These are phyloP conservation scores for Trachythela sp. DNA, from an alignment of 64 coral and sea anemone species.

Conservation along the genomic window DNA sequence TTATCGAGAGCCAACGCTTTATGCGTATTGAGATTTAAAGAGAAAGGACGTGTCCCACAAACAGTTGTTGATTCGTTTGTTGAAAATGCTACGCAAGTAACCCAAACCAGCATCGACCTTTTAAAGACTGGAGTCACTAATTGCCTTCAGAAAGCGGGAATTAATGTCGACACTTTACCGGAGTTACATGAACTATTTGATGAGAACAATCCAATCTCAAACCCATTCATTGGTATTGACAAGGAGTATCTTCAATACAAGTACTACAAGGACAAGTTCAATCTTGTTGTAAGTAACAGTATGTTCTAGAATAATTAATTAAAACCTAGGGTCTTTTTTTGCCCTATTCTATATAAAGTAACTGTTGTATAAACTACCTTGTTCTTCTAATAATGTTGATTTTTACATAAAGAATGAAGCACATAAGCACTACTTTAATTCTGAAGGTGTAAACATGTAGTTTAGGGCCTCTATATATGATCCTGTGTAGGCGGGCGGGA, in stretches of 20 bases:
- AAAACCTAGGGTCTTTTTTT: too few species aligned
- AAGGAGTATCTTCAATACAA: conserved; percentile 29
- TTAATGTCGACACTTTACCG: background rate
- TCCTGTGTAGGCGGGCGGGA: too few species aligned
- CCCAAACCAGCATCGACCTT: conserved; percentile 13
- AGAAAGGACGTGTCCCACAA: conserved; percentile 42
- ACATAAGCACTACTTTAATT: too few species aligned
- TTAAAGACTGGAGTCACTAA: conserved; percentile 22
- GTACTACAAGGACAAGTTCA: conserved; percentile 39
- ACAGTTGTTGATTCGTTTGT: conserved; percentile 39
- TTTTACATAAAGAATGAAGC: too few species aligned
- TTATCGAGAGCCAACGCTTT: conserved; percentile 33
- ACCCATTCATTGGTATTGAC: conserved; percentile 16
- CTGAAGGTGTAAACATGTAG: too few species aligned
- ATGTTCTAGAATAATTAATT: too few species aligned
- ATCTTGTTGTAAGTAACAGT: conserved; percentile 53
- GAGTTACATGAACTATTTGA: conserved; percentile 11
- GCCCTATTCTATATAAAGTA: too few species aligned
- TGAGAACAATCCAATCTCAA: conserved; percentile 18
- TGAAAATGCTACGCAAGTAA: conserved; percentile 38
- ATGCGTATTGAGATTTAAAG: conserved; percentile 34
- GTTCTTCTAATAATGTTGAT: too few species aligned
- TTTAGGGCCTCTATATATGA: too few species aligned
- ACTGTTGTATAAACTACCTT: too few species aligned
- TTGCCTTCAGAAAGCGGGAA: background rate